Percentiles rank a stretch among this genome's conserved stretches.
Evolutionary conservation across 1,140 invertebrate species (phyloP).

Genomic region (Calliopsis andreniformis): DNA sequence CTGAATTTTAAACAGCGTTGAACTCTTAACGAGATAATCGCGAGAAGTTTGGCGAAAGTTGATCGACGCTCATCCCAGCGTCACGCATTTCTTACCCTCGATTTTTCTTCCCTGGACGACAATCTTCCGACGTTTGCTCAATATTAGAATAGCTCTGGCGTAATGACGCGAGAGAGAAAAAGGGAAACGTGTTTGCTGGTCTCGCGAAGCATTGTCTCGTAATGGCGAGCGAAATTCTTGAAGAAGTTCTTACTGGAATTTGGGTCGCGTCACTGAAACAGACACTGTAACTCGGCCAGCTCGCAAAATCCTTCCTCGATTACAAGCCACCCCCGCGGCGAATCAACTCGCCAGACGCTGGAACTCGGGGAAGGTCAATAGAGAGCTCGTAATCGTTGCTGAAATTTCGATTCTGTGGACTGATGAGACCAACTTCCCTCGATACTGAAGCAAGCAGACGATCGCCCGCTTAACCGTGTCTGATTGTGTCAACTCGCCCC

Average conservation of each 20-base stretch:
- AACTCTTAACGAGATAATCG: background rate
- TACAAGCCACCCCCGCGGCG: background rate
- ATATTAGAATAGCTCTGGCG: conserved; percentile 12
- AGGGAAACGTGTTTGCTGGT: background rate
- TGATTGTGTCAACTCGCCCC: background rate
- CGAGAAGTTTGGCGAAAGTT: background rate
- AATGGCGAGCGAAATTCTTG: conserved; percentile 17
- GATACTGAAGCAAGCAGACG: background rate
- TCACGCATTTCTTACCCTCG: background rate
- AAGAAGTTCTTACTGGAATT: conserved; percentile 23
- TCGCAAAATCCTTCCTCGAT: conserved; percentile 18
- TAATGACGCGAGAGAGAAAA: background rate
- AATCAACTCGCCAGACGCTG: background rate
- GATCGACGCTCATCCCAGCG: background rate
- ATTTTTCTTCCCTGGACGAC: background rate
- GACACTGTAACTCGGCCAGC: background rate
- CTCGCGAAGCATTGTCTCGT: conserved; percentile 13
- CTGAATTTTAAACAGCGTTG: conserved; percentile 40
- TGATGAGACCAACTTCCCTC: background rate
- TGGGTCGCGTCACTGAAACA: background rate
- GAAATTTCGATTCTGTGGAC: background rate
- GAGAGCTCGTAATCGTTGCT: background rate
- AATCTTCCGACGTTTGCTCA: conserved; percentile 10
- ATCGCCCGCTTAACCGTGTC: background rate
- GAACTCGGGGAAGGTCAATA: background rate